These are phyloP conservation scores for Ptilonorhynchus violaceus DNA, from an alignment of 2,113 vertebrate genomes.

Conservation along the genomic window DNA sequence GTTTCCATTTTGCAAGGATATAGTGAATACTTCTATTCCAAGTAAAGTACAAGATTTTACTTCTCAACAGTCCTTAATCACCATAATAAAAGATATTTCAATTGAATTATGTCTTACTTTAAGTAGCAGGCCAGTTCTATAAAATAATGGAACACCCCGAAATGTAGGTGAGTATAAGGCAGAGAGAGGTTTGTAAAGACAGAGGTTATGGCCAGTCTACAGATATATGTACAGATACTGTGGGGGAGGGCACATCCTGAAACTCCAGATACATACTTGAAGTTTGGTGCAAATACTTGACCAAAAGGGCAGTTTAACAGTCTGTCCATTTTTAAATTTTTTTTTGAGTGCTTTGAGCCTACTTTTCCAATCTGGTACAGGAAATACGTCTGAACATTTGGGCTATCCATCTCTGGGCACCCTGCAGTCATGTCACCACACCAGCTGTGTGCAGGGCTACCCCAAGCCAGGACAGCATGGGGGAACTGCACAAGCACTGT, in stretches of 20 bases:
- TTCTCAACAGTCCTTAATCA: background rate
- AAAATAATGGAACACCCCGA: background rate
- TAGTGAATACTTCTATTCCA: background rate
- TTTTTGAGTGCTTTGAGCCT: background rate
- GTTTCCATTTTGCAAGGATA: background rate
- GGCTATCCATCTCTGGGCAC: background rate
- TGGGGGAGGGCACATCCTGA: background rate
- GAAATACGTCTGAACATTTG: background rate
- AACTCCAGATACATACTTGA: background rate
- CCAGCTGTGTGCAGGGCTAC: background rate
- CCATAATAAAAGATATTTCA: background rate
- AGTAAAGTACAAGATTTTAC: background rate
- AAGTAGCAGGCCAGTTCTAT: background rate
- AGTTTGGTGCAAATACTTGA: background rate
- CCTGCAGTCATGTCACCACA: fast-evolving
- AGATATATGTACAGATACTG: background rate
- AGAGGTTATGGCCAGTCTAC: fast-evolving
- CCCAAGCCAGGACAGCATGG: background rate
- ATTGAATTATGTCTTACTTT: background rate
- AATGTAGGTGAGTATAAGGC: background rate
- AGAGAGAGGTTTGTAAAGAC: background rate
- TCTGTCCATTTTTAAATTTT: too few species aligned
- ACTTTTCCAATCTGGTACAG: background rate
- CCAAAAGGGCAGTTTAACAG: background rate
- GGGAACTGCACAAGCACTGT: background rate